These are phyloP conservation scores for Gasterosteus nipponicus DNA, from an alignment of 2,113 vertebrate species.

Conservation along the genomic window DNA sequence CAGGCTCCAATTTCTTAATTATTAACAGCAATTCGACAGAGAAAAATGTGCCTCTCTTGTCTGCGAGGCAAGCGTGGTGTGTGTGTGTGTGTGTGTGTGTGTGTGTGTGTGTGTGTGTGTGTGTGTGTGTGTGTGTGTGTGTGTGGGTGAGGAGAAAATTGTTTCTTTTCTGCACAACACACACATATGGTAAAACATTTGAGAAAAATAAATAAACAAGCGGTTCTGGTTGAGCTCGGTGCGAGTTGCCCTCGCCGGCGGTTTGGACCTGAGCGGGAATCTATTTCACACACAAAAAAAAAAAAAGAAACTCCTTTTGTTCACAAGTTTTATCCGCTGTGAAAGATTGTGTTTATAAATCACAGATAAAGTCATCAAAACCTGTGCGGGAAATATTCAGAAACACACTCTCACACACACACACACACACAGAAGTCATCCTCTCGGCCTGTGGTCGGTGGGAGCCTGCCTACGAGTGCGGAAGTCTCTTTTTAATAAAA, in stretches of 20 bases:
- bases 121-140: not conserved
- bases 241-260: constrained; percentile 50
- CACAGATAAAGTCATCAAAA: constrained; percentile 46
- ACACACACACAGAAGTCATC: not conserved
- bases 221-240: not conserved
- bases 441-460: not conserved
- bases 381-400: not conserved
- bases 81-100: constrained; percentile 19
- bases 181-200: constrained; percentile 4
- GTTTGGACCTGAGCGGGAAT: constrained; percentile 64
- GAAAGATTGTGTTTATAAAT: constrained; percentile 40
- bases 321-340: constrained; percentile 30
- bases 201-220: not conserved
- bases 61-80: constrained; percentile 38
- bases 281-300: constrained; percentile 22
- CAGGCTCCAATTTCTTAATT: constrained; percentile 64
- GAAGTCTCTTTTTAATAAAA: constrained; percentile 54
- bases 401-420: not conserved
- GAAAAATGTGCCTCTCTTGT: constrained; percentile 55
- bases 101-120: constrained; percentile 20
- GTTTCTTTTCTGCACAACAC: constrained; percentile 20
- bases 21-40: constrained; percentile 76
- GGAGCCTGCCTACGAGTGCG: constrained; percentile 8
- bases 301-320: constrained; percentile 33
- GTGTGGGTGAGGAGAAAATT: constrained; percentile 11